Base-by-base conservation (phyloP, 2,888 invertebrate genomes). In the Acanthosepion pharaonis region DNA sequence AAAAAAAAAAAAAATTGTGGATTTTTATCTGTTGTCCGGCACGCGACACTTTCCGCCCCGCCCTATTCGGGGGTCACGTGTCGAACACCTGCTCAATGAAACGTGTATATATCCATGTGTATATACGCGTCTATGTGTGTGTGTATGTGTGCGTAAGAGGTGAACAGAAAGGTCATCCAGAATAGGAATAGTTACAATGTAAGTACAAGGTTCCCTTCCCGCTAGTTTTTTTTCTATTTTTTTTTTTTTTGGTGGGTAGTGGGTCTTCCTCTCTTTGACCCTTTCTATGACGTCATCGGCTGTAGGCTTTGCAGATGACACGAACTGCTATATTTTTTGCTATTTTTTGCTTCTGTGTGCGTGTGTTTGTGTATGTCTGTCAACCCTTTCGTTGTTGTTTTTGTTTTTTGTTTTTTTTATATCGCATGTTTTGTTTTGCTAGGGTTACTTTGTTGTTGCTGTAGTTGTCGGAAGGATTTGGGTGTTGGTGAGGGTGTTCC, bases 31-130 rank as follows among this genome's bases (percentile, higher is more conserved):
- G 93, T 15, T 25, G 93, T 93, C 18, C 49, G 93, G 53, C 93
- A 93, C 93, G 93, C 93, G 93, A 93, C 93, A 53, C 49, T 48
- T 49, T 25, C 51, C 3, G 49, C 15, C 49, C 49, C 51, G 28
- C 42, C 53, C 28, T 53, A 6, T 49, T 51, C 28, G 49, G 49
- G 92, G 49, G 93, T 93, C 93, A 93, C 93, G 93, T 93, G 93
- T 53, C 93, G 93, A 93, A 93, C 93, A 93, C 93, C 93, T 93
- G 93, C 93, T 53, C 33, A 51, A 28, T n/a, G 49, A 49, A 93
- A 49, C 23, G 48, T 5, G n/a, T 78, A 11, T 9, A 78, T n/a
- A 33, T n/a, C 11, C 33, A 15, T 11, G 11, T 78, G n/a, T 78
- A 0, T 78, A 15, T n/a, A 1, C 23, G 11, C 33, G 11, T 78